These are phyloP conservation scores for Cantharis flavilabris DNA, from an alignment of 2,888 invertebrate genomes.

Conservation along the genomic window DNA sequence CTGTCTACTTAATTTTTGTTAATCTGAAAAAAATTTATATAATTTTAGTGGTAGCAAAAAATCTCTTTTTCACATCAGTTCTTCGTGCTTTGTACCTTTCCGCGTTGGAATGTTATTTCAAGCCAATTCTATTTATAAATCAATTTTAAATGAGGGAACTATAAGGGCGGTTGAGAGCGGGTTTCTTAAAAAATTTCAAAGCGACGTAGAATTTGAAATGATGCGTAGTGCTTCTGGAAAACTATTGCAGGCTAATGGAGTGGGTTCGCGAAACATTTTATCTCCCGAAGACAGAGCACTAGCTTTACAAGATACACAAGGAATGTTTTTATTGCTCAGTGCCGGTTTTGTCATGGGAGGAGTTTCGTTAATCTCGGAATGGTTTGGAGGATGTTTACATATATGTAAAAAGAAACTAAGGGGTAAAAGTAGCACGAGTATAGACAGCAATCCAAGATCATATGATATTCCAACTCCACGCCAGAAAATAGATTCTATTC, in stretches of 20 bases:
- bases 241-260: slow-evolving; percentile 58
- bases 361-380: slow-evolving; percentile 68
- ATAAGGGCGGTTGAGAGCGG: slow-evolving; percentile 70
- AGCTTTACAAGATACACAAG: slow-evolving; percentile 80
- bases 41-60: slow-evolving; percentile 58
- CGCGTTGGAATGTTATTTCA: slow-evolving; percentile 70
- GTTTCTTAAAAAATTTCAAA: slow-evolving; percentile 66
- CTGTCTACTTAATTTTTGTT: not conserved
- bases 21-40: not conserved
- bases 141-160: slow-evolving; percentile 65
- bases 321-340: slow-evolving; percentile 77
- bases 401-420: slow-evolving; percentile 56
- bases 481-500: slow-evolving; percentile 39
- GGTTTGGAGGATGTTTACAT: slow-evolving; percentile 70
- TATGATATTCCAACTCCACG: slow-evolving; percentile 44
- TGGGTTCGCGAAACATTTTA: slow-evolving; percentile 55
- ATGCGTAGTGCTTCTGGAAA: slow-evolving; percentile 66
- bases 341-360: slow-evolving; percentile 71
- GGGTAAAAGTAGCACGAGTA: slow-evolving; percentile 36
- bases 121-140: slow-evolving; percentile 66
- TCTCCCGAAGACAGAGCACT: slow-evolving; percentile 71
- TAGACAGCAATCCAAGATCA: slow-evolving; percentile 47
- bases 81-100: slow-evolving; percentile 76
- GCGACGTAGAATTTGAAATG: slow-evolving; percentile 75
- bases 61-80: slow-evolving; percentile 70